Conservation (phyloP, 2,113 vertebrate species). For the Seriola dumerili region DNA sequence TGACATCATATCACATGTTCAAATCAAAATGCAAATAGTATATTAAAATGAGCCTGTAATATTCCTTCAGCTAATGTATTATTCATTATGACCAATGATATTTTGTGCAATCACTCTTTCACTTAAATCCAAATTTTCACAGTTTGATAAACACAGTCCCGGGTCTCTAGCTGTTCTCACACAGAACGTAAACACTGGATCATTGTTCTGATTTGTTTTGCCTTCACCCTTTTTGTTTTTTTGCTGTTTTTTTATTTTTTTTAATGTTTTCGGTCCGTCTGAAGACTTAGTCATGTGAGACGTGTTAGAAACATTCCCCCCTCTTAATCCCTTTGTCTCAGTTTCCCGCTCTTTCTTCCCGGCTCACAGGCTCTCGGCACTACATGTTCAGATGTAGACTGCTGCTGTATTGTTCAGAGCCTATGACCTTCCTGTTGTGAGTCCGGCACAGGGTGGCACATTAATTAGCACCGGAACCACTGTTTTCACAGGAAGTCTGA, state of each 20-base stretch:
- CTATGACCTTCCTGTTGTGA: constrained; percentile 82
- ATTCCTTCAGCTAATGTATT: neutral
- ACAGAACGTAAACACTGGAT: neutral
- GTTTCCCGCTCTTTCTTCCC: constrained; percentile 56
- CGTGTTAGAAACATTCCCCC: constrained; percentile 9
- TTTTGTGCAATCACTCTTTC: neutral
- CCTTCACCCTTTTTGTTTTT: neutral
- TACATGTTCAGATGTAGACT: constrained; percentile 57
- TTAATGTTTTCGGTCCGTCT: constrained; percentile 3
- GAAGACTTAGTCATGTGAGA: constrained; percentile 35
- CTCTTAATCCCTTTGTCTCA: constrained; percentile 57
- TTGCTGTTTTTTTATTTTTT: neutral
- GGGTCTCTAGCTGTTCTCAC: neutral
- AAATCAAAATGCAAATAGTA: no score
- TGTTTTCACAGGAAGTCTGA: constrained; percentile 76
- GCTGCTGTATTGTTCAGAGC: constrained; percentile 75
- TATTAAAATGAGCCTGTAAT: no score
- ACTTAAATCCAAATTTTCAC: neutral
- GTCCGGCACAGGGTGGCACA: constrained; percentile 29
- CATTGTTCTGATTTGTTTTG: constrained; percentile 1
- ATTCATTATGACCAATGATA: neutral
- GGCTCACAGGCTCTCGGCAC: constrained; percentile 10
- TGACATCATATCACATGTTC: no score
- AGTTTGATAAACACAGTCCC: neutral
- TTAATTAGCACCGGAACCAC: constrained; percentile 76